A percentile compares a stretch with the other conserved stretches of the same genome.
These are phyloP conservation scores for Sinodicranocentrus sp. DNA, from an alignment of 2,888 invertebrate species.

Conservation along the genomic window DNA sequence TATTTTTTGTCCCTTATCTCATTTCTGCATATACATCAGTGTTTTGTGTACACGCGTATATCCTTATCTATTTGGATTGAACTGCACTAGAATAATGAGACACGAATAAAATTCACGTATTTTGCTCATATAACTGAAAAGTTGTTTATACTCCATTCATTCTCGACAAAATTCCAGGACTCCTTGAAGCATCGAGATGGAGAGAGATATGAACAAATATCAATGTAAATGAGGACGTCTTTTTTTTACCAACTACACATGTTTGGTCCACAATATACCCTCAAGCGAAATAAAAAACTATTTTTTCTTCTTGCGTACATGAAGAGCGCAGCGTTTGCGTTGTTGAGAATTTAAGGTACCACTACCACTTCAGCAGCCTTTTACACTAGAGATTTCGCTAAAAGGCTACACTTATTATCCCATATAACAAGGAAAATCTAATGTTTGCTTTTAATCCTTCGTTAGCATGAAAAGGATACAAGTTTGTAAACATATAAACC, in stretches of 20 bases:
- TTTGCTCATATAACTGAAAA: not conserved
- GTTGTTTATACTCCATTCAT: not conserved
- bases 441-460: conserved; percentile 40
- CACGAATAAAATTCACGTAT: too few species aligned
- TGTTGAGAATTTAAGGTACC: conserved; percentile 5
- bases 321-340: too few species aligned
- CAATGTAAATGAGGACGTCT: conserved; percentile 18
- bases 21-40: conserved; percentile 9
- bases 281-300: conserved; percentile 15
- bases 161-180: conserved; percentile 17
- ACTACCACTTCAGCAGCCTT: not conserved
- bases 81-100: not conserved
- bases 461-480: conserved; percentile 1
- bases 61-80: conserved; percentile 8
- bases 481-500: not conserved
- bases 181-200: not conserved
- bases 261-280: conserved; percentile 17
- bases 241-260: not conserved
- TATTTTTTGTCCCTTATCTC: conserved; percentile 1
- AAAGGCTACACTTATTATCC: too few species aligned
- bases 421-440: too few species aligned
- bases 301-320: not conserved
- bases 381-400: not conserved
- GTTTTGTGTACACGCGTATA: not conserved
- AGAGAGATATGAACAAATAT: not conserved